Conservation (phyloP, 2,113 vertebrate species). For the Chitala chitala region DNA sequence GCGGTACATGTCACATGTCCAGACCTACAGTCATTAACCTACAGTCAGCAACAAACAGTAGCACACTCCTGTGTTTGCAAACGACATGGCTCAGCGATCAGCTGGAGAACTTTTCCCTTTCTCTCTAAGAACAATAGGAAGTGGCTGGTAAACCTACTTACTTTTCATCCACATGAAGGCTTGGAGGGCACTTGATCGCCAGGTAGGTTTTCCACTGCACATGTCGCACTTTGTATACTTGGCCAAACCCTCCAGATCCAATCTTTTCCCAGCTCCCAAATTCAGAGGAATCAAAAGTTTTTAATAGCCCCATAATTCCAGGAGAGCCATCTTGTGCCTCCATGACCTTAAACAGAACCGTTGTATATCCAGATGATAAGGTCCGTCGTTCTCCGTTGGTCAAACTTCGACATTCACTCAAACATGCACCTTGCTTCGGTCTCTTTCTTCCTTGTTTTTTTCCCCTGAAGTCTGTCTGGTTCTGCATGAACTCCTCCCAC, state of each 20-base stretch:
- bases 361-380: conserved; percentile 28
- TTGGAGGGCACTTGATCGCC: conserved; percentile 94
- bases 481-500: conserved; percentile 49
- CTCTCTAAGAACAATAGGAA: neutral
- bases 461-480: conserved; percentile 37
- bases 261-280: conserved; percentile 92
- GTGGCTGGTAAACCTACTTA: conserved; percentile 57
- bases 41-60: neutral
- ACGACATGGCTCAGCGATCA: neutral
- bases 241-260: conserved; percentile 92
- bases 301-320: conserved; percentile 82
- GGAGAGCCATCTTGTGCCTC: conserved; percentile 67
- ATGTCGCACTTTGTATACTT: conserved; percentile 95
- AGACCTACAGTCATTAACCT: neutral
- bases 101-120: neutral
- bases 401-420: conserved; percentile 34
- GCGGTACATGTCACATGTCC: neutral
- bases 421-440: conserved; percentile 42
- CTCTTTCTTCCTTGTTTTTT: conserved; percentile 59
- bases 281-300: conserved; percentile 80
- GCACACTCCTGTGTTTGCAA: neutral
- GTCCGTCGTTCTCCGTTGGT: conserved; percentile 28
- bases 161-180: conserved; percentile 91
- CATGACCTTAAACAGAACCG: conserved; percentile 59
- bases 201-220: conserved; percentile 96